Base-by-base conservation (phyloP, 2,113 vertebrate species). In the Forbesichthys agassizii region DNA sequence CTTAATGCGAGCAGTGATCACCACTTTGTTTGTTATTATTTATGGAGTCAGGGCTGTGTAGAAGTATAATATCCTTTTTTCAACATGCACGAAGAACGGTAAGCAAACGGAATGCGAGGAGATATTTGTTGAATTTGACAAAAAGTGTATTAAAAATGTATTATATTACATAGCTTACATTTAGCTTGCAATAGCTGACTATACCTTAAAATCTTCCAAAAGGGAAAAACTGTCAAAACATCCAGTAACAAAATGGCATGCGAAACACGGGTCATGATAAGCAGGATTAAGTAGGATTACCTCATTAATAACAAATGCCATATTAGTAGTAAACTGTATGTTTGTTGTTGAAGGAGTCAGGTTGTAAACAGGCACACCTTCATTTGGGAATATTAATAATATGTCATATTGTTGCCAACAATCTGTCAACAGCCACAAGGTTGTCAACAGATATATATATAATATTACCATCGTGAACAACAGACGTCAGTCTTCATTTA, bases 401-500 rank as follows among this genome's bases (percentile, higher is more conserved):
- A 78, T 82, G 52, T 74, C 67, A 63, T 74, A 69, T 56, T 75
- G 61, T 74, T 70, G 79, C 79, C 75, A 85, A 55, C 65, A 57
- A 72, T 33, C 70, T 72, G 76, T 80, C 71, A 69, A 4, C 79
- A 73, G 73, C 73, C 75, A 68, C 18, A 72, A 68, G 18, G 66
- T 58, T 5, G 14, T 20, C 42, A n/a, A 14, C 13, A 67, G 77
- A 81, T 58, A 27, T 27, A 20, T 20, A 27, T 27, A 27, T 65
- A 69, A 80, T 80, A 67, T 74, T 59, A 65, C 69, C 36, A 16
- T 9, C 3, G 71, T 5, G 65, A 65, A 70, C 36, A 72, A 54
- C 56, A 79, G 18, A 69, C 48, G 63, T 53, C 18, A 27, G 48
- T 3, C 65, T 33, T 9, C 46, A 59, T 18, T 18, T 69, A 64